Percentiles rank a stretch among this genome's conserved stretches.
phyloP scores from a whole-genome alignment of 2,113 vertebrate genomes.

The Hippocampus zosterae region DNA sequence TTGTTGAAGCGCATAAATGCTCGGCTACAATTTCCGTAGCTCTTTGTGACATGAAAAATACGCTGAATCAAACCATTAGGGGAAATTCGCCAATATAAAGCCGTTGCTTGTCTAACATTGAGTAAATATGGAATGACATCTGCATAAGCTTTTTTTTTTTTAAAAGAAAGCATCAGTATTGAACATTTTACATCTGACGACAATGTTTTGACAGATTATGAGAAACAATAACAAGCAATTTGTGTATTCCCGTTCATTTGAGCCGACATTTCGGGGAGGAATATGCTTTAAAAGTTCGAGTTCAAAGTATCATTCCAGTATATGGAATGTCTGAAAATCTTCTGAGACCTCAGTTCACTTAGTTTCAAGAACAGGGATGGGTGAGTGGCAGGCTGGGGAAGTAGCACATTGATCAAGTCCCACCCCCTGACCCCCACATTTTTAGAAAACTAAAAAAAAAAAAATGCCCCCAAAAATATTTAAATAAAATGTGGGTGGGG shows the following conservation, averaged over 20 bases:
- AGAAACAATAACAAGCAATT: not conserved
- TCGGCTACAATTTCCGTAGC: constrained; percentile 24
- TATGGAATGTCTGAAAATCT: no score
- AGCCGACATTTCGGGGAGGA: not conserved
- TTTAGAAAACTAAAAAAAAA: no score
- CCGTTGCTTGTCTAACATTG: constrained; percentile 9
- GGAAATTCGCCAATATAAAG: constrained; percentile 8
- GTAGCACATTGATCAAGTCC: no score
- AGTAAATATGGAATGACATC: not conserved
- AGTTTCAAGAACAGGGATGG: no score
- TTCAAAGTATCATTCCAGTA: no score
- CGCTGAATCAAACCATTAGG: constrained; percentile 32
- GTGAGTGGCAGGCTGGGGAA: no score
- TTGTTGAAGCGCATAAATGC: constrained; percentile 28
- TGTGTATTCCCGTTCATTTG: not conserved
- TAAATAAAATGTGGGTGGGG: no score
- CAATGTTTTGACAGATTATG: not conserved
- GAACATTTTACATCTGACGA: not conserved
- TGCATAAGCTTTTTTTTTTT: constrained; percentile 35
- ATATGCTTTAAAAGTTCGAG: not conserved
- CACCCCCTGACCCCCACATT: no score
- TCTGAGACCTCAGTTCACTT: no score
- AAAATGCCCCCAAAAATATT: no score
- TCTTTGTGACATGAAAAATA: constrained; percentile 15
- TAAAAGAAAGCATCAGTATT: no score